Evolutionary conservation across 2,888 invertebrate genomes (phyloP).

Genomic region (Cyaniris semiargus): DNA sequence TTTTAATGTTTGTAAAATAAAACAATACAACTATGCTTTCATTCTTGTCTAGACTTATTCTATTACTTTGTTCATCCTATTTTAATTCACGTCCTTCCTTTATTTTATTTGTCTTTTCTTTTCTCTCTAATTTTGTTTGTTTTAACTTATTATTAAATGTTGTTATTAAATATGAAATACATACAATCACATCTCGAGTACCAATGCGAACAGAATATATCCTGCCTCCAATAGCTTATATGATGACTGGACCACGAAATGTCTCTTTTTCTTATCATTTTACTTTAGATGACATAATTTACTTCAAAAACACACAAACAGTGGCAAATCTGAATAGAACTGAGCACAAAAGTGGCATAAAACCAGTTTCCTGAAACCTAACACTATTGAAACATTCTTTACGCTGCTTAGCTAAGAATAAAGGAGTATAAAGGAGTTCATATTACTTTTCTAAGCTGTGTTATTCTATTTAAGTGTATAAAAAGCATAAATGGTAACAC

Average conservation of each 20-base stretch:
- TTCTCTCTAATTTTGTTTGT: too few relatives aligned
- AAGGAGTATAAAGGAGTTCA: neutral
- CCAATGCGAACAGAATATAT: neutral
- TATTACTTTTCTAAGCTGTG: neutral
- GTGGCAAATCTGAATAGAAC: neutral
- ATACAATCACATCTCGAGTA: constrained; percentile 11
- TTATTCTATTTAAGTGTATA: neutral
- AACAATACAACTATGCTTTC: too few relatives aligned
- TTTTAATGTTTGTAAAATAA: too few relatives aligned
- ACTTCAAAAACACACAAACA: neutral
- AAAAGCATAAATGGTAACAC: neutral
- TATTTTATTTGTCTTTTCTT: too few relatives aligned
- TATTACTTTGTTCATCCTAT: too few relatives aligned
- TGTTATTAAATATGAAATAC: neutral
- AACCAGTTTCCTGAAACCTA: neutral
- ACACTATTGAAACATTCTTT: neutral
- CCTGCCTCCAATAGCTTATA: constrained; percentile 45
- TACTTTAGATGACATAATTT: constrained; percentile 37
- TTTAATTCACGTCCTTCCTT: too few relatives aligned
- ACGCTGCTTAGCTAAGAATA: neutral
- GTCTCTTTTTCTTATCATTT: constrained; percentile 75
- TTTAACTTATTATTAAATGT: neutral
- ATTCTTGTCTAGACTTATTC: too few relatives aligned
- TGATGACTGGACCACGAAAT: constrained; percentile 70
- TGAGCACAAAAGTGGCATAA: neutral